Evolutionary conservation across 2,797 vertebrate genomes (phyloP), one percentile per base, ranked within the genome.

Genomic region (Vultur gryphus): DNA sequence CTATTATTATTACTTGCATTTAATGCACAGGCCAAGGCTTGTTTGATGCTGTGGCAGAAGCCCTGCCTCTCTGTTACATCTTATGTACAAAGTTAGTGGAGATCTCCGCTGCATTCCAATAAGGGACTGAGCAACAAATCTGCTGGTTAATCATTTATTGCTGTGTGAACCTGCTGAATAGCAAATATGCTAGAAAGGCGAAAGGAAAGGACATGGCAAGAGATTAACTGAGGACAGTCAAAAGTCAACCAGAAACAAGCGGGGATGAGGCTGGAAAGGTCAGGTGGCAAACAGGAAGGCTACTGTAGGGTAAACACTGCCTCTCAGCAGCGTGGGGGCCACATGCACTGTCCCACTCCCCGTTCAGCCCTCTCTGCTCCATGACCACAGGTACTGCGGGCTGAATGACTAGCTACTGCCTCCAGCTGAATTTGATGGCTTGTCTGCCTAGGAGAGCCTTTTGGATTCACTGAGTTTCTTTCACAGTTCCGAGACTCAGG

Each of bases 221-320:
- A 96, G 91, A 97, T 96, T 97, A 97, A 96, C 95, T 87, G 91
- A 96, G 96, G 96, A 96, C 91, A 96, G 70, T 91, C 95, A 96
- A 95, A 97, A 97, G 93, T 97, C 96, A 96, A 95, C 84, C 85
- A 94, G 89, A 95, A 95, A 86, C 48, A 62, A 93, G 29, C 0
- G 0, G 14, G 41, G 62, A 96, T 88, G 93, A 93, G 70, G 64
- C 82, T 93, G 87, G 62, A 82, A 90, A 94, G 66, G 92, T 93
- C 95, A 87, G 62, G 58, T 82, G 52, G 72, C 94, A 88, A 87
- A 72, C 72, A 61, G 69, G 84, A 95, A 96, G 79, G 72, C 82
- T 90, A 90, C 82, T 93, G 87, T 17, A 66, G 61, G 83, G 77
- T 57, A 85, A 97, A 84, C n/a, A 43, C 61, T 18, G 11, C 10